Base-by-base conservation (phyloP, 2,888 invertebrate genomes). In the Nymphalis c-album region DNA sequence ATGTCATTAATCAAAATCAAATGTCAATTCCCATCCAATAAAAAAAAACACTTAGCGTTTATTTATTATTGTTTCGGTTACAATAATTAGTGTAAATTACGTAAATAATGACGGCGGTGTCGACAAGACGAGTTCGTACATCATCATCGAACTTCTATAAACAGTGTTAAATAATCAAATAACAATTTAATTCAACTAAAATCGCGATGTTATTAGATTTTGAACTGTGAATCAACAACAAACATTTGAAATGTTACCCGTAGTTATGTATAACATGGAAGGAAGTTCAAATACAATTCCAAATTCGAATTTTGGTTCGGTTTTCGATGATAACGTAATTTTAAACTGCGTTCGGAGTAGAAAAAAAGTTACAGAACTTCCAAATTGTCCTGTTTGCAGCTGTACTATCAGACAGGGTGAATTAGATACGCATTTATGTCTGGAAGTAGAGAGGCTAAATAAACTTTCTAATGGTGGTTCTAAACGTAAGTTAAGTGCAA, bases 301-400 rank as follows among this genome's bases (percentile, higher is more conserved):
- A 59, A 76, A 75, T 67, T 65, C 70, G 18, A 72, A 68, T 69
- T 74, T 73, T 40, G 67, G 78, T 69, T 82, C 81, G 57, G 71
- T 80, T 4, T 92, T 85, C 73, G 91, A 92, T 68, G 91, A 91
- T 18, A 90, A 78, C 79, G 83, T 90, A 60, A 92, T 92, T 72
- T 72, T 92, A 65, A 92, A 91, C 77, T 85, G 87, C 73, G 92
- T 92, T 64, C 88, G 95, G 74, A 94, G 90, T 78, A 92, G 95
- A 68, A 94, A 93, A 77, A 94, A 94, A 84, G 94, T 94, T 68
- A 84, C 93, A 8, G 96, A 96, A 78, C 94, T 95, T 17, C 93
- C 94, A n/a, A 96, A 94, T 83, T 98, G 98, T 85, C 98, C 98
- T 0, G 96, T 97, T 1, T 98, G 98, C 85, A 96, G 97, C 72